These are phyloP conservation scores for Incurvaria masculella DNA, from an alignment of 2,888 invertebrate species.

Conservation along the genomic window DNA sequence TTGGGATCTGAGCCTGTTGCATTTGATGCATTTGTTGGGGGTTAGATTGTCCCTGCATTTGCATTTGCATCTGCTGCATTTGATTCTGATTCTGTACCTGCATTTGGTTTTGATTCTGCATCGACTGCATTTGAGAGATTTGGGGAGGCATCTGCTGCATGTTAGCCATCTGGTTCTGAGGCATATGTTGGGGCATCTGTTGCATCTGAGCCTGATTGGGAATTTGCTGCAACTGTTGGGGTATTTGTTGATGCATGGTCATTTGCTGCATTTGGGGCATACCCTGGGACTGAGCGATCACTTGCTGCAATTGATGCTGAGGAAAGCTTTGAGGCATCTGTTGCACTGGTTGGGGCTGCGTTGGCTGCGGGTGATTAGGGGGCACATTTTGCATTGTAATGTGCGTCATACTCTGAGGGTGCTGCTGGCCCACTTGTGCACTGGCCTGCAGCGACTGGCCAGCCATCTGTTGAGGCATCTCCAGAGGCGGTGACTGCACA, in stretches of 20 bases:
- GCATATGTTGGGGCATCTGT: conserved; percentile 46
- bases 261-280: conserved; percentile 49
- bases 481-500: conserved; percentile 51
- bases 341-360: conserved; percentile 48
- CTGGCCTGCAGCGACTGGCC: conserved; percentile 40
- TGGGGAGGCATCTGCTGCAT: conserved; percentile 53
- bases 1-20: conserved; percentile 50
- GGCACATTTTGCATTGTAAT: conserved; percentile 46
- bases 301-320: conserved; percentile 52
- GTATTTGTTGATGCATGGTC: conserved; percentile 52
- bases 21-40: conserved; percentile 49
- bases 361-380: conserved; percentile 35
- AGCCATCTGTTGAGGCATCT: conserved; percentile 50
- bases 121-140: conserved; percentile 49
- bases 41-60: conserved; percentile 46
- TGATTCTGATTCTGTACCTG: conserved; percentile 48
- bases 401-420: conserved; percentile 53
- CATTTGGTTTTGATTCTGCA: conserved; percentile 46
- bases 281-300: conserved; percentile 47
- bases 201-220: conserved; percentile 51
- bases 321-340: conserved; percentile 54
- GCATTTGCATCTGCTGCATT: conserved; percentile 53
- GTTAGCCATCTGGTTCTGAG: conserved; percentile 44
- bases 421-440: conserved; percentile 47
- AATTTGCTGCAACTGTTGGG: conserved; percentile 53